These are phyloP conservation scores for Iselma pallidipennis DNA, from an alignment of 2,888 invertebrate genomes.

Conservation along the genomic window DNA sequence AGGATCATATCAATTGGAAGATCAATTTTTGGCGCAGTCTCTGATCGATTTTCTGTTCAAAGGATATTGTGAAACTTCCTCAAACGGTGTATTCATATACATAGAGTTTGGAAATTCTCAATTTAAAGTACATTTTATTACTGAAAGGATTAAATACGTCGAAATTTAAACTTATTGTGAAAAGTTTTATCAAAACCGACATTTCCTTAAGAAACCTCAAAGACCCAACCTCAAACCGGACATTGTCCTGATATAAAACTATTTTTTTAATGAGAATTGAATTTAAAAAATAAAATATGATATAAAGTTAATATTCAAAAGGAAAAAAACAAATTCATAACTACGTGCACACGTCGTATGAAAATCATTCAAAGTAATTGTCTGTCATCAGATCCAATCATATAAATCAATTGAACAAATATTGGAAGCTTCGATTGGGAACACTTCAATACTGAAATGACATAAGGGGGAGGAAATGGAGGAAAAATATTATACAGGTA, in stretches of 20 bases:
- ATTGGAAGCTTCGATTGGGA: background rate
- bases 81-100: background rate
- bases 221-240: too few relatives aligned
- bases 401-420: constrained; percentile 5
- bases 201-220: constrained; percentile 31
- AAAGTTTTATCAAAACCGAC: constrained; percentile 30
- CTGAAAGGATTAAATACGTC: too few relatives aligned
- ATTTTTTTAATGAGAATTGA: constrained; percentile 4
- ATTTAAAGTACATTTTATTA: too few relatives aligned
- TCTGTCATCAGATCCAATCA: constrained; percentile 1
- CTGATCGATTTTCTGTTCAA: background rate
- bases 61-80: background rate
- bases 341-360: background rate
- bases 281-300: background rate
- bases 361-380: constrained; percentile 4
- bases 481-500: background rate
- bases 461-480: background rate
- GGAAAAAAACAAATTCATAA: background rate
- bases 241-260: constrained; percentile 7
- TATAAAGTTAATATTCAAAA: background rate
- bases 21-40: background rate
- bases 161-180: too few relatives aligned
- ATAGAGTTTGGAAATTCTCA: background rate
- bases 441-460: background rate
- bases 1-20: background rate